Evolutionary conservation across 2,113 vertebrate species (phyloP).

Genomic region (Crotalus tigris): DNA sequence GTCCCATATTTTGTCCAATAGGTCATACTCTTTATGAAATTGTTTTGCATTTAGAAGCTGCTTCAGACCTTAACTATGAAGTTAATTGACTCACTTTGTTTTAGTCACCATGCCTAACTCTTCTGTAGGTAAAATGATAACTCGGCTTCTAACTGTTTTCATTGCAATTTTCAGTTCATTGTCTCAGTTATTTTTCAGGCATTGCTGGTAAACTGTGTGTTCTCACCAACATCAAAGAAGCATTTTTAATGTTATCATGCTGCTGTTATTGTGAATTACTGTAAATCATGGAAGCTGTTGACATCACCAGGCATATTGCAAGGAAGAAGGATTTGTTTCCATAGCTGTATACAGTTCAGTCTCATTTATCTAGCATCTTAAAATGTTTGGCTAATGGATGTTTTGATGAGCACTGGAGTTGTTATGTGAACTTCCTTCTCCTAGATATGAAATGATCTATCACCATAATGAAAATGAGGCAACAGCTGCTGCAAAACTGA

Average conservation of each 20-base stretch:
- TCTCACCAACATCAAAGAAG: slow-evolving; percentile 17
- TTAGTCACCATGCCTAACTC: neutral
- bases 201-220: slow-evolving; percentile 13
- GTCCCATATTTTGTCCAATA: neutral
- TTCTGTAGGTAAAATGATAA: slow-evolving; percentile 3
- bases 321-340: neutral
- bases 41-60: neutral
- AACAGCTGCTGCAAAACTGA: neutral
- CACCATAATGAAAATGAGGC: neutral
- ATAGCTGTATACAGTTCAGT: neutral
- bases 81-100: neutral
- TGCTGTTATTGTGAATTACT: slow-evolving; percentile 23
- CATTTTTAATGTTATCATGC: slow-evolving; percentile 25
- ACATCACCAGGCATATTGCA: slow-evolving; percentile 7
- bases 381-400: slow-evolving; percentile 1
- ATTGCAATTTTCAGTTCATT: slow-evolving; percentile 21
- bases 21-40: neutral
- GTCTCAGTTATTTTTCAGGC: neutral
- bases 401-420: neutral
- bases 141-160: slow-evolving; percentile 11
- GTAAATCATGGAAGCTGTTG: slow-evolving; percentile 16
- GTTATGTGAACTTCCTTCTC: neutral
- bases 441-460: neutral
- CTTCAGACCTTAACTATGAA: neutral
- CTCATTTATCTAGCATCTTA: slow-evolving; percentile 12